Evolutionary conservation across 2,888 invertebrate species (phyloP), one percentile per base, ranked within the genome.

Genomic region (Psylliodes chrysocephalus): DNA sequence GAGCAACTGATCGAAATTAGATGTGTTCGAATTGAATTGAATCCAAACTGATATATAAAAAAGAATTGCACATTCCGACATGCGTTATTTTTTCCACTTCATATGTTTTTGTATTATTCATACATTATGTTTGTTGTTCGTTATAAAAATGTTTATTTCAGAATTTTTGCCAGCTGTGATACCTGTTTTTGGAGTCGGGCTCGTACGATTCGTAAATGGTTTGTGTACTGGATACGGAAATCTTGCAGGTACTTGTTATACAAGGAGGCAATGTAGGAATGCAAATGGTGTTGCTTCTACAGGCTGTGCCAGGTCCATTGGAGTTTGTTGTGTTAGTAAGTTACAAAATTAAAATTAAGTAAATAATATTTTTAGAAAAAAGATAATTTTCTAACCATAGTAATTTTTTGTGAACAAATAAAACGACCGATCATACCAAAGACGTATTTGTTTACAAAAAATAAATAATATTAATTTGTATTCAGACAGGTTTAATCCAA

Each of bases 321-420:
- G 94, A 1, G 87, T 91, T 54, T 95, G 94, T 78, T 95, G 95
- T 77, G 86, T 93, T 59, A 89, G 94, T 94, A 84, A 87, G 49
- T 25, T 12, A 4, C 15, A 46, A 46, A 6, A 15, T 42, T 15
- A 19, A 15, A 12, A 42, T 6, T 4, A 42, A n/a, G n/a, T n/a
- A n/a, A n/a, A n/a, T n/a, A n/a, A n/a, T n/a, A n/a, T n/a, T n/a
- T n/a, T n/a, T n/a, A n/a, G n/a, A n/a, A n/a, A n/a, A n/a, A n/a
- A n/a, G n/a, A n/a, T n/a, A n/a, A n/a, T n/a, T n/a, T n/a, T n/a
- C n/a, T n/a, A n/a, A n/a, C n/a, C 28, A 28, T 6, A 28, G 28
- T 28, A 28, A 8, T 28, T 28, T 28, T 28, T 6, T 28, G 8
- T 28, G 28, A 6, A 6, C 5, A 28, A 28, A 28, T 28, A 28